Conservation (phyloP, 2,113 vertebrate genomes). For the Embiotoca jacksoni region DNA sequence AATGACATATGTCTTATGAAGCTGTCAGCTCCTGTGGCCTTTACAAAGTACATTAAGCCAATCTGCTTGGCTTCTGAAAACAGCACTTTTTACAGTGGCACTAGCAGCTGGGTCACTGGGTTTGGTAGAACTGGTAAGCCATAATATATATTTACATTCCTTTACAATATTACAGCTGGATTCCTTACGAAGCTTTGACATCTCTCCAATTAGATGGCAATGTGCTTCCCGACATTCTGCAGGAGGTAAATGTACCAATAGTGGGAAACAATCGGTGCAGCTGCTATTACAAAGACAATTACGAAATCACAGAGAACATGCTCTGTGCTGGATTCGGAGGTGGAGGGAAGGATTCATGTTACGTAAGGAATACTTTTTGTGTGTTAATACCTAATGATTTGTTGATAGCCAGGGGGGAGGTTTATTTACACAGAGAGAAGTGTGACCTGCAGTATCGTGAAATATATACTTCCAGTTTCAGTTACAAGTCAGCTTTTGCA, state of each 20-base stretch:
- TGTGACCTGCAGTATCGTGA: too few relatives aligned
- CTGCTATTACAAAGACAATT: not conserved
- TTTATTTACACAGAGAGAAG: too few relatives aligned
- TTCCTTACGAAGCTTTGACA: not conserved
- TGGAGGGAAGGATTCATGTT: slow-evolving; percentile 82
- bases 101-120: slow-evolving; percentile 71
- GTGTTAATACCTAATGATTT: too few relatives aligned
- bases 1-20: slow-evolving; percentile 85
- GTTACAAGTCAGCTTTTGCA: too few relatives aligned
- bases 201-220: slow-evolving; percentile 5
- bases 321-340: slow-evolving; percentile 79
- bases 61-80: slow-evolving; percentile 81
- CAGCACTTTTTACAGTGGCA: slow-evolving; percentile 51
- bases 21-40: slow-evolving; percentile 53
- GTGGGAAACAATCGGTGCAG: slow-evolving; percentile 69
- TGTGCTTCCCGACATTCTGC: not conserved
- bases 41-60: slow-evolving; percentile 65
- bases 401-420: too few relatives aligned
- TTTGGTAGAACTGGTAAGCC: not conserved
- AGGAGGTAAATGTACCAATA: slow-evolving; percentile 61
- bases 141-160: not conserved
- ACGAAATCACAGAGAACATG: slow-evolving; percentile 78
- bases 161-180: not conserved
- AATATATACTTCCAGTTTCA: too few relatives aligned
- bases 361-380: slow-evolving; percentile 8